Base-by-base conservation (phyloP, 1,140 invertebrate species). In the Halictus rubicundus region DNA sequence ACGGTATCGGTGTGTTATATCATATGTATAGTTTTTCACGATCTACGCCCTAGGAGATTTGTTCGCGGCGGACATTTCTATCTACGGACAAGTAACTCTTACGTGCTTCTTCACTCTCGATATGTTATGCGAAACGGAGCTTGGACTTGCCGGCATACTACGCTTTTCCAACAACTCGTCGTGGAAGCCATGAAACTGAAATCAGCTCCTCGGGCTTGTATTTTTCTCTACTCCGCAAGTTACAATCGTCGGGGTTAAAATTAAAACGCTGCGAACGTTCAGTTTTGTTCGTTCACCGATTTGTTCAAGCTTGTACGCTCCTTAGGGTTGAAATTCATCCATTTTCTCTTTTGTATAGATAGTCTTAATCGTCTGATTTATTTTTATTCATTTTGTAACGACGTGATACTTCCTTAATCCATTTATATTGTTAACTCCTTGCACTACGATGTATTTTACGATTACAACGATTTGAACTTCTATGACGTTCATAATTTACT, bases 181-280 rank as follows among this genome's bases (percentile, higher is more conserved):
- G 39, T 25, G 77, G 74, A 80, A 86, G 85, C 81, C 84, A 83
- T 83, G 84, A 87, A 87, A 87, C 84, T 74, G 81, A 86, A 83
- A 71, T 57, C 64, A 68, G 16, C 39, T 12, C 10, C 6, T 23
- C 9, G 14, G 32, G 10, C 5, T 71, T 37, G 5, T 37, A 19
- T 25, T 10, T 21, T 4, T 39, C 14, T 7, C 27, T 32, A 19
- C 49, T 32, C 5, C 7, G 10, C 66, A 21, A 5, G 7, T 61
- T 52, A 12, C 14, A n/a, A 70, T 37, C n/a, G 39, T 23, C 9
- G 32, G 54, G n/a, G 23, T 3, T 6, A 5, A 9, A 7, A 46
- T 57, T 37, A 19, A 68, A n/a, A 16, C 59, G 39, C 7, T 42
- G 10, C 7, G 6, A n/a, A n/a, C n/a, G n/a, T 32, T 32, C 32